phyloP scores from a whole-genome alignment of 1,140 invertebrate genomes.

The Drosophila tristis region DNA sequence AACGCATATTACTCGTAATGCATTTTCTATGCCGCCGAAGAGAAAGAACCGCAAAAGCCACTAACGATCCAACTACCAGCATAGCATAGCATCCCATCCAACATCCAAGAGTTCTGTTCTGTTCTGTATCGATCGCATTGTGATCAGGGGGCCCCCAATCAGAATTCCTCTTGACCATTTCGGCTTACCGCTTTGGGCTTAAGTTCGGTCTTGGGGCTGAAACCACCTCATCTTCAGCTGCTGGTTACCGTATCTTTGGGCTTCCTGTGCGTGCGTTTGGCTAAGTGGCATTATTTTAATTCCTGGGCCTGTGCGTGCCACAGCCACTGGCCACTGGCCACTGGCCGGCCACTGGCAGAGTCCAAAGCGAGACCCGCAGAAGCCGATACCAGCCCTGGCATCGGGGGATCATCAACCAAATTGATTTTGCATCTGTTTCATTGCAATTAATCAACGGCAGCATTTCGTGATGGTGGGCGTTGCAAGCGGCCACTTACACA shows the following conservation, averaged over 20 bases:
- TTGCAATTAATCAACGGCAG: conserved; percentile 67
- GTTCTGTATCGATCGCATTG: conserved; percentile 60
- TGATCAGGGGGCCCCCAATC: conserved; percentile 49
- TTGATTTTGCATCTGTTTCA: conserved; percentile 75
- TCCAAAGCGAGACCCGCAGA: conserved; percentile 12
- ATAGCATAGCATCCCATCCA: conserved; percentile 2
- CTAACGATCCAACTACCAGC: conserved; percentile 48
- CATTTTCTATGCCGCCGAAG: conserved; percentile 66
- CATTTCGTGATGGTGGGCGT: conserved; percentile 69
- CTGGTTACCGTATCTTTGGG: conserved; percentile 2
- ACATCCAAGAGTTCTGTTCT: conserved; percentile 29
- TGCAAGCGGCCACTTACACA: conserved; percentile 10
- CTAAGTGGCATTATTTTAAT: conserved; percentile 64
- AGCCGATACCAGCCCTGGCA: not conserved
- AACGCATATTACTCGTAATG: conserved; percentile 78
- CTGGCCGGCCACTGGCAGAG: not conserved
- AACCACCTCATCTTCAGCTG: not conserved
- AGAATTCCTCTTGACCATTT: conserved; percentile 48
- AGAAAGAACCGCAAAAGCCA: conserved; percentile 64
- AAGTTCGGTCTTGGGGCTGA: too few species aligned
- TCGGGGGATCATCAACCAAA: conserved; percentile 51
- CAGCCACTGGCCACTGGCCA: not conserved
- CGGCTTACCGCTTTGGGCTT: conserved; percentile 39
- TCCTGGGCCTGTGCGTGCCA: conserved; percentile 55
- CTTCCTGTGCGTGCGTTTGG: conserved; percentile 48